Percentiles rank a stretch among this genome's conserved stretches.
phyloP scores from a whole-genome alignment of 2,888 invertebrate species.

The Yponomeuta malinellus region DNA sequence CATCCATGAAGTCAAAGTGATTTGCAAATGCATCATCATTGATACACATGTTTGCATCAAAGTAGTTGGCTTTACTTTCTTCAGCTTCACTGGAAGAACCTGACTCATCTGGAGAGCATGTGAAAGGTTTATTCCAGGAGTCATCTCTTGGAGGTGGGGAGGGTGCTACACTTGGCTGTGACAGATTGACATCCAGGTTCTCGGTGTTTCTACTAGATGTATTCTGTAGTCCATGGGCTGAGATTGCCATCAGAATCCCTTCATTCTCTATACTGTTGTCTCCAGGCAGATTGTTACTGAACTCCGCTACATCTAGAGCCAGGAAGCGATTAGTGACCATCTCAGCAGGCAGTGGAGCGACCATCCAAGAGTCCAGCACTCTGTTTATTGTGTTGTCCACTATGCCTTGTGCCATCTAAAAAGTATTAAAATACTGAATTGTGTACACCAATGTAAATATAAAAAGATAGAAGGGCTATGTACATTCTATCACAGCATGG shows the following conservation, averaged over 20 bases:
- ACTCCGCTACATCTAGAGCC: slow-evolving; percentile 66
- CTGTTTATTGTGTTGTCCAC: slow-evolving; percentile 82
- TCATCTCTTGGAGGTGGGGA: slow-evolving; percentile 34
- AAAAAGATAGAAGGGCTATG: no score
- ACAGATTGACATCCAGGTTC: slow-evolving; percentile 16
- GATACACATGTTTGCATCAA: slow-evolving; percentile 30
- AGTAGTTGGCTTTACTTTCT: slow-evolving; percentile 27
- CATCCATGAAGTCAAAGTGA: slow-evolving; percentile 78
- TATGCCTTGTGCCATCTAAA: slow-evolving; percentile 77
- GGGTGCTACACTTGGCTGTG: slow-evolving; percentile 20
- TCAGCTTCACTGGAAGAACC: slow-evolving; percentile 30
- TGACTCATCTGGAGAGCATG: slow-evolving; percentile 24
- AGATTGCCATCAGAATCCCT: slow-evolving; percentile 84
- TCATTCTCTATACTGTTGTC: slow-evolving; percentile 80
- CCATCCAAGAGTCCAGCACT: slow-evolving; percentile 78
- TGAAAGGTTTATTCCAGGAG: slow-evolving; percentile 27
- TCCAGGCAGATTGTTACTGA: slow-evolving; percentile 71
- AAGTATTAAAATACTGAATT: slow-evolving; percentile 10
- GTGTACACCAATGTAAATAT: background rate
- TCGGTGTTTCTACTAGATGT: slow-evolving; percentile 29
- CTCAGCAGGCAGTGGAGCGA: slow-evolving; percentile 58
- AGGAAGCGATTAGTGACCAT: slow-evolving; percentile 48
- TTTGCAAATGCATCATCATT: slow-evolving; percentile 35
- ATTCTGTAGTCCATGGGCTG: slow-evolving; percentile 80
- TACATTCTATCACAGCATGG: no score